phyloP scores from a whole-genome alignment of 2,888 invertebrate species.

The Auanema freiburgensis region DNA sequence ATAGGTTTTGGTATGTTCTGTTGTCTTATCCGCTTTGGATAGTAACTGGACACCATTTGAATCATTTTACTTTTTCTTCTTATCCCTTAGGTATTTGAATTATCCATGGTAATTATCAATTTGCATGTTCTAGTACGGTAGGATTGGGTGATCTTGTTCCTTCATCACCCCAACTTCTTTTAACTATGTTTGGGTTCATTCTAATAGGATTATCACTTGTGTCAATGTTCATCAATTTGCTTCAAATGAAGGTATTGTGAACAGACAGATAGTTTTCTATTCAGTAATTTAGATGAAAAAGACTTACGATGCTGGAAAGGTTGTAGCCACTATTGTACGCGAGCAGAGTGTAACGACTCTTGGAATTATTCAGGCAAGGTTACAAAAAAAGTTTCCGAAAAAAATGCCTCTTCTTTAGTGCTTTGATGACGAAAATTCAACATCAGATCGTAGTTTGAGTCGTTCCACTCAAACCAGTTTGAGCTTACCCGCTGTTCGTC shows the following conservation, averaged over 20 bases:
- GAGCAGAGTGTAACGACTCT: conserved; percentile 16
- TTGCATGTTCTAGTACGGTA: conserved; percentile 34
- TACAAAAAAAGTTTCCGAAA: neutral
- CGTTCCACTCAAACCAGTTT: conserved; percentile 49
- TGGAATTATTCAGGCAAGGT: conserved; percentile 23
- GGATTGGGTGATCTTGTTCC: conserved; percentile 56
- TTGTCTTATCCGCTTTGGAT: conserved; percentile 64
- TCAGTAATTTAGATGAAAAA: conserved; percentile 35
- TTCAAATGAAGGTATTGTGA: conserved; percentile 39
- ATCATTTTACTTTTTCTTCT: conserved; percentile 93
- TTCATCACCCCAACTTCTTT: conserved; percentile 80
- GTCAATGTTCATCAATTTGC: conserved; percentile 53
- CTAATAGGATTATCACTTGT: conserved; percentile 75
- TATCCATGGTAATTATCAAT: conserved; percentile 1
- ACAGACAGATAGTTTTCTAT: neutral
- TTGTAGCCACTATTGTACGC: neutral
- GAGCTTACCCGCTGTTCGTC: conserved; percentile 42
- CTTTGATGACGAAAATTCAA: conserved; percentile 32
- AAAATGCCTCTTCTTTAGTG: conserved; percentile 15
- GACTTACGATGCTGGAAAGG: conserved; percentile 49
- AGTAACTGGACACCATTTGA: conserved; percentile 84
- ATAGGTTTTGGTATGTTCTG: conserved; percentile 78
- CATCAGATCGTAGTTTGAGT: conserved; percentile 27
- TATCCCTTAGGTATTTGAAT: conserved; percentile 75
- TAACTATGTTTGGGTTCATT: conserved; percentile 86